Percentiles rank a stretch among this genome's conserved stretches.
Conservation (phyloP, 2,888 invertebrate genomes). For the Ctenicera cuprea region DNA sequence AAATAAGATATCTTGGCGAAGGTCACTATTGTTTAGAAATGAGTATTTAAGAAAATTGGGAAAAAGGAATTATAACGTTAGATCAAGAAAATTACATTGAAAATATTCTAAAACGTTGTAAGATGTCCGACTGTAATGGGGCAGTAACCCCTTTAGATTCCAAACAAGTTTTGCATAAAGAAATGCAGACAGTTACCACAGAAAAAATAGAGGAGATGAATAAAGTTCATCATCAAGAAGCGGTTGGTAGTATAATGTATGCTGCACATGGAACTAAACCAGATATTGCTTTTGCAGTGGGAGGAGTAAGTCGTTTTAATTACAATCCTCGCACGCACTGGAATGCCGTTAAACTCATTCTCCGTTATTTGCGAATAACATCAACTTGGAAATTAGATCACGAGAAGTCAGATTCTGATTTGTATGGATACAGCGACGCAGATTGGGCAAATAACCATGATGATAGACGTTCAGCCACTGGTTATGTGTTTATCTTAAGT, state of each 20-base stretch:
- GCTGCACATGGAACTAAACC: constrained; percentile 18
- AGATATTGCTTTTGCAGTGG: constrained; percentile 29
- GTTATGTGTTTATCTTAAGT: constrained; percentile 59
- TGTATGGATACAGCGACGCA: not conserved
- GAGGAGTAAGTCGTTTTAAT: constrained; percentile 5
- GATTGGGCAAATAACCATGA: not conserved
- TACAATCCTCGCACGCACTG: not conserved
- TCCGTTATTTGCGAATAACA: not conserved
- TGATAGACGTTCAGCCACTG: constrained; percentile 68
- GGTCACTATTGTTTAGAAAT: constrained; percentile 36
- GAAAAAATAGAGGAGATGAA: not conserved
- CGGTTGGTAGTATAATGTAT: constrained; percentile 28
- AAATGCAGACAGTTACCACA: not conserved
- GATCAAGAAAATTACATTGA: not conserved
- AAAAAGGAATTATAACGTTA: not conserved
- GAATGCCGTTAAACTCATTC: constrained; percentile 2
- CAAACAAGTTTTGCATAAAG: not conserved
- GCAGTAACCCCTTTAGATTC: not conserved
- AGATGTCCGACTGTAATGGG: constrained; percentile 2
- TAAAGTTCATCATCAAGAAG: constrained; percentile 20
- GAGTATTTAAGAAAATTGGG: not conserved
- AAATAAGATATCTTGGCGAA: constrained; percentile 43
- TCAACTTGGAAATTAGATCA: not conserved
- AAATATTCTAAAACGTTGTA: not conserved
- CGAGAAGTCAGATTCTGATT: not conserved